Evolutionary conservation across 2,888 invertebrate species (phyloP), one percentile per base, ranked within the genome.

Genomic region (Anoplius nigerrimus): DNA sequence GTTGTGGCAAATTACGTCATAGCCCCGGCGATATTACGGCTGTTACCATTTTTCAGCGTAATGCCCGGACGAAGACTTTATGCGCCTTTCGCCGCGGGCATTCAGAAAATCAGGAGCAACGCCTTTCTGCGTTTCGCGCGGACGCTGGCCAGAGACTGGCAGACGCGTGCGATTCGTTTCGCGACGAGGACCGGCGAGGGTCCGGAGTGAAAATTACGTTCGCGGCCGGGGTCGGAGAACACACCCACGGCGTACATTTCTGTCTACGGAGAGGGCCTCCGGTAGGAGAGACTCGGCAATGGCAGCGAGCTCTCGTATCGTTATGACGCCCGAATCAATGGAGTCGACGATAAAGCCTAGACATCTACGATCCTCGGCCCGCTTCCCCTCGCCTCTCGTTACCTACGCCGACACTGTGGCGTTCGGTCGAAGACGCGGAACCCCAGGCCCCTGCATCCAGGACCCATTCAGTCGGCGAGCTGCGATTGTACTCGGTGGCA

Each of bases 31-130:
- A 46, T 52, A 68, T 72, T 71, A 71, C 55, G 68, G 72, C 60
- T 62, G 68, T 71, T 72, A 66, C 72, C 70, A 77, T 76, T 77
- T 74, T 76, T 66, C 69, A 62, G 71, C 72, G 74, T 70, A 71
- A 51, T 51, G 51, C 51, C 42, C 13, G 69, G 2, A 62, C 59
- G 18, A 48, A 4, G 48, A 48, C 48, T 48, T 48, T 48, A 48
- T 48, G 48, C 48, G 48, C 48, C 48, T 48, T 18, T 48, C 48
- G 16, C 27, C 22, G 48, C 22, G 13, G 24, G 18, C 16, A 24
- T 46, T 27, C 24, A 46, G 55, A 65, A 68, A 66, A 60, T 60
- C 34, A 34, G 34, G 11, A 34, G 34, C 34, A 13, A 3, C 34
- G 34, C 34, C 34, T 34, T n/a, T 34, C 11, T 34, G 34, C 11